phyloP scores from a whole-genome alignment of 2,888 invertebrate species.

The Andrena bicolor region DNA sequence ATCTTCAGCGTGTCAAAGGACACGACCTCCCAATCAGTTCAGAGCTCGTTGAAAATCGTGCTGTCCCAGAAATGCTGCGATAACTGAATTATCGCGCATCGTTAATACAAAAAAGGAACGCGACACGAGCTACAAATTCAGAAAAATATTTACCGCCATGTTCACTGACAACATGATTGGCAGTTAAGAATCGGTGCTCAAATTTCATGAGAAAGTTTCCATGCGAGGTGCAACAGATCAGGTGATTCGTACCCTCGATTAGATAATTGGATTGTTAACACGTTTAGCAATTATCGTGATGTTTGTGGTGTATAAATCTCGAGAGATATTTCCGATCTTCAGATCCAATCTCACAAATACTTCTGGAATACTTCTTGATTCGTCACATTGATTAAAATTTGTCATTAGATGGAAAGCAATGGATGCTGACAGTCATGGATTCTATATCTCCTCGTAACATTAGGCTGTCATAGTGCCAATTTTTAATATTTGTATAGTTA shows the following conservation, averaged over 20 bases:
- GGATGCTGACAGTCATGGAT: not conserved
- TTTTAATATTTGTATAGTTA: too few species aligned
- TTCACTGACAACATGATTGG: too few species aligned
- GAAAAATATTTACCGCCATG: slow-evolving; percentile 30
- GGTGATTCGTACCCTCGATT: not conserved
- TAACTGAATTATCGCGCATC: slow-evolving; percentile 18
- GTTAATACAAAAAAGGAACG: not conserved
- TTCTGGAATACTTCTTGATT: not conserved
- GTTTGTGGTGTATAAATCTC: not conserved
- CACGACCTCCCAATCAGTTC: slow-evolving; percentile 30
- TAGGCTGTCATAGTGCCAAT: too few species aligned
- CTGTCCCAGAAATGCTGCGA: slow-evolving; percentile 23
- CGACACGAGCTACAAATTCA: not conserved
- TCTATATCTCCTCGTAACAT: too few species aligned
- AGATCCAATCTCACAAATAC: not conserved
- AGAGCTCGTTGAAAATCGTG: not conserved
- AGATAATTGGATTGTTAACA: not conserved
- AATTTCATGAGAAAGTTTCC: not conserved
- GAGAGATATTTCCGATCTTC: not conserved
- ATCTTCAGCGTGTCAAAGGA: slow-evolving; percentile 26
- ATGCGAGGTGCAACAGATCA: not conserved
- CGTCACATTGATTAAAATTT: not conserved
- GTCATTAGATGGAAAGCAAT: not conserved
- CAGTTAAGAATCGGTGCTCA: not conserved
- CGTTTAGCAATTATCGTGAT: not conserved